Evolutionary conservation across 2,113 vertebrate genomes (phyloP), one percentile per base, ranked within the genome.

Genomic region (Dicaeum eximium): DNA sequence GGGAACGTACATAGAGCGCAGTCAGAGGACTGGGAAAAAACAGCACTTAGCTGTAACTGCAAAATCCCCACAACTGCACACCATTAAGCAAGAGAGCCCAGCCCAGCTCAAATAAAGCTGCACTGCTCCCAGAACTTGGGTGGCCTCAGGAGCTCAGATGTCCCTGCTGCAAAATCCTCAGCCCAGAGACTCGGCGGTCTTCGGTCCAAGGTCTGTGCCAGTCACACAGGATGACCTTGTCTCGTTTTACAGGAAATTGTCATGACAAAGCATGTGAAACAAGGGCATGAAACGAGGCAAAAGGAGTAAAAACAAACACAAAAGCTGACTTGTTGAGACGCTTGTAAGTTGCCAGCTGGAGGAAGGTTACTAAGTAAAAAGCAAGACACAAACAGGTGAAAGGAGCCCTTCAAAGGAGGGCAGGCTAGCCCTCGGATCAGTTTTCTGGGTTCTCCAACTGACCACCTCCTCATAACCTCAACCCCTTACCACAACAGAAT

Each of bases 121-220:
- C 16, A 57, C 4, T 27, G 15, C 6, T 8, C 18, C n/a, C 44
- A 73, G 64, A 80, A 44, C 42, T 24, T 30, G 33, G 35, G n/a
- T 13, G 22, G 33, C 23, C 14, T 11, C 51, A 30, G 23, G 23
- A 80, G 10, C 75, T 80, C 42, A 30, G 35, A 22, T 8, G 37
- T n/a, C 75, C 33, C 51, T 37, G 10, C 20, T 23, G 37, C n/a
- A 60, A 80, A 83, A 77, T 7, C 44, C 53, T 21, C 47, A 80
- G 11, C 20, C 42, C 27, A 65, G 19, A 10, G 37, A 56, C 23
- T 30, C 2, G 12, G 16, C 2, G 1, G 24, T 35, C 65, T 60
- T 57, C 0, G 0, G 47, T 2, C 6, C 56, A 84, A 84, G 33
- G 38, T 21, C 47, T 74, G 30, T 15, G 27, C 54, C 31, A 73